Base-by-base conservation (phyloP, 2,888 invertebrate genomes). In the Campopleginae sp. region DNA sequence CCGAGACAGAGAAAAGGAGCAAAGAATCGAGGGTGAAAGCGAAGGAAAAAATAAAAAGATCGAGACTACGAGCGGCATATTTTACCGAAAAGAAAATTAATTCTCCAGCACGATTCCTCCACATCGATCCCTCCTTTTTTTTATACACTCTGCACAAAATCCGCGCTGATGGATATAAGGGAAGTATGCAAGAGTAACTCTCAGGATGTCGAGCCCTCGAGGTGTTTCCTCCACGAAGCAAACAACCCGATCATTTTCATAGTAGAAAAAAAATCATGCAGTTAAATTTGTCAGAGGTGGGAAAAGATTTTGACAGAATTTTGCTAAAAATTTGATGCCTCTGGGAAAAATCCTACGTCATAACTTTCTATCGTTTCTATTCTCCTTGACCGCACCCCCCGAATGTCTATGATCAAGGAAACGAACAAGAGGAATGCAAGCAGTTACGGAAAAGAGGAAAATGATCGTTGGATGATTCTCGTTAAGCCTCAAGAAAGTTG, bases 21-120 rank as follows among this genome's bases (percentile, higher is more conserved):
- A 14, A 58, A 44, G 42, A n/a, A 31, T 31, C 14, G 23, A 19
- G 38, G 44, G 2, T 4, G 19, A 8, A 31, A 38, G 23, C 7
- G n/a, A 42, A 42, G 54, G 31, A 54, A 31, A 31, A n/a, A 54
- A 68, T 48, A n/a, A 65, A 65, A 17, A 23, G 76, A 46, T n/a
- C 19, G n/a, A 72, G 48, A 33, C 33, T 51, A 48, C 71, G 66
- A 61, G 65, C 48, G 72, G 84, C 66, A 86, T 87, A 86, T 86
- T 84, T 82, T 79, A 85, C 81, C 33, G 38, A 61, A 31, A 58
- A n/a, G 74, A n/a, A 78, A 87, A 87, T 87, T 87, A 87, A 87
- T 87, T 87, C 87, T 71, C 48, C 46, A 77, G 82, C 87, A 87
- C 87, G 87, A 86, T 82, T 82, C 80, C 44, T 84, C 84, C 86